phyloP scores from a whole-genome alignment of 2,888 invertebrate species.

The Ormyrus labotus region DNA sequence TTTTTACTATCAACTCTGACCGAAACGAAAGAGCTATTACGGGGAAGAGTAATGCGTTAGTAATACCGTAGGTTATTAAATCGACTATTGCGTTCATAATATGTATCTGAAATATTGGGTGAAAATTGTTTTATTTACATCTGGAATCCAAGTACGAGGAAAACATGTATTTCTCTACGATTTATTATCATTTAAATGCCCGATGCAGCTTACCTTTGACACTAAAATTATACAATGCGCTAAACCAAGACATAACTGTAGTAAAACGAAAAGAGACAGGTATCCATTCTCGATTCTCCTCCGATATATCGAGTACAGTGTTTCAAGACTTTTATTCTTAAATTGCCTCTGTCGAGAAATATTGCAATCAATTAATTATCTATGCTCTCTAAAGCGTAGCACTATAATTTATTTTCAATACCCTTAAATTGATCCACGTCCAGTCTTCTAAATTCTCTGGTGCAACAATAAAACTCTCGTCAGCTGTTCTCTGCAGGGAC shows the following conservation, averaged over 20 bases:
- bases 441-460: constrained; percentile 79
- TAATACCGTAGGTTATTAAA: constrained; percentile 75
- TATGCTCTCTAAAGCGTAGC: too few relatives aligned
- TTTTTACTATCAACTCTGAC: constrained; percentile 74
- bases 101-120: constrained; percentile 65
- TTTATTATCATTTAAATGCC: too few relatives aligned
- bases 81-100: constrained; percentile 72
- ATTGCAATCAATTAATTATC: too few relatives aligned
- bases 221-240: constrained; percentile 80
- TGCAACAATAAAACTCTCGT: constrained; percentile 77
- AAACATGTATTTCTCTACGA: too few relatives aligned
- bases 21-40: constrained; percentile 76
- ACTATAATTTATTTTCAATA: constrained; percentile 63
- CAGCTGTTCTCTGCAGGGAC: constrained; percentile 77
- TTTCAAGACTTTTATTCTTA: constrained; percentile 84
- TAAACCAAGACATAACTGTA: constrained; percentile 82
- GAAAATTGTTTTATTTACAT: constrained; percentile 63
- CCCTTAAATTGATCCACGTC: constrained; percentile 83
- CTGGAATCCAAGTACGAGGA: too few relatives aligned
- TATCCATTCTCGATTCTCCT: constrained; percentile 87
- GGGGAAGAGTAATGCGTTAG: constrained; percentile 74
- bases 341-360: constrained; percentile 82
- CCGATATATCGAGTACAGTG: constrained; percentile 85
- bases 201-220: constrained; percentile 73
- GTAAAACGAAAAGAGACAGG: constrained; percentile 84